Base-by-base conservation (phyloP, 1,140 invertebrate genomes). In the Tenebrio molitor region DNA sequence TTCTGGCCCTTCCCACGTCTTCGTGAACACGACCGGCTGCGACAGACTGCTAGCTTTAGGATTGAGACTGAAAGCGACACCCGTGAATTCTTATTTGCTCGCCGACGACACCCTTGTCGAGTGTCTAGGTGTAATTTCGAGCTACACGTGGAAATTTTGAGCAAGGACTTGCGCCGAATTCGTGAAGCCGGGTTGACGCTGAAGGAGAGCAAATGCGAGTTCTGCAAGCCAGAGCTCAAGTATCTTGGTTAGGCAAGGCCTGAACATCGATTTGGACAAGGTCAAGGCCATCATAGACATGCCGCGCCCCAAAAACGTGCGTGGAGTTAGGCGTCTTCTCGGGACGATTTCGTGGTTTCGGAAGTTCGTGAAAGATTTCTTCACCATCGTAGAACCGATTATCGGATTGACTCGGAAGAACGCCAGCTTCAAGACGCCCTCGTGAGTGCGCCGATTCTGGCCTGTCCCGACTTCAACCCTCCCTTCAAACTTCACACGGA, bases 221-320 rank as follows among this genome's bases (percentile, higher is more conserved):
- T 81, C 58, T 77, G 74, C 50, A 23, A 53, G 33, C 63, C 70
- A 7, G 21, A 71, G n/a, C 39, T 81, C 1, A 58, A 72, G 21
- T 81, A 79, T 77, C 74, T 84, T n/a, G 83, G 83, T 16, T 82
- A 29, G 17, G 1, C 53, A 78, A 2, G 83, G 83, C 12, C 74
- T 84, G 2, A 21, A 72, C 69, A 41, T 71, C 36, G 78, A 78
- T 34, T 69, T 77, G 10, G 76, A 72, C 4, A 82, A 82, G 64
- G 33, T 81, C 2, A 39, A 76, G 25, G 78, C 81, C 1, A 82
- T 84, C 19, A 1, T 62, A 7, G 15, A 23, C 15, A 12, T 62
- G 29, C 15, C 53, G 7, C 19, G 44, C 75, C 10, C 15, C 34
- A 29, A 53, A 8, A 73, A 77, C 42, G 65, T 80, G 1, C 83